Conservation (phyloP, 2,888 invertebrate species). For the Neuroscelio doddi region DNA sequence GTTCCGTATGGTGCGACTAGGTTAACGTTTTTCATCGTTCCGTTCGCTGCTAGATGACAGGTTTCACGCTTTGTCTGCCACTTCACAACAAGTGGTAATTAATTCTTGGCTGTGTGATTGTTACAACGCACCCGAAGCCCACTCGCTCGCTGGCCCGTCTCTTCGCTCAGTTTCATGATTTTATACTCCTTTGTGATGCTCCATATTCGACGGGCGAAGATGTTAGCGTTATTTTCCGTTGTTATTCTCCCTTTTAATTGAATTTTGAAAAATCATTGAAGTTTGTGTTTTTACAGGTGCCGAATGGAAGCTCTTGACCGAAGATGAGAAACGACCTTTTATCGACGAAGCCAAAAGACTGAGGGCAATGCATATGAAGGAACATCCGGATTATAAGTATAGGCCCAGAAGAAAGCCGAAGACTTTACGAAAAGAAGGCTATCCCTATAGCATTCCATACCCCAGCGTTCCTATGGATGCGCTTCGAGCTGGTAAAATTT, state of each 20-base stretch:
- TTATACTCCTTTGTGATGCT: no score
- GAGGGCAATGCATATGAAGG: conserved; percentile 95
- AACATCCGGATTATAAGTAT: conserved; percentile 96
- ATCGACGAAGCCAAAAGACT: conserved; percentile 98
- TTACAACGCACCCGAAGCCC: conserved; percentile 41
- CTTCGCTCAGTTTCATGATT: conserved; percentile 39
- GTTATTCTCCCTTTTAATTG: no score
- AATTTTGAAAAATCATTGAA: not conserved
- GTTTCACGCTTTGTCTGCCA: conserved; percentile 60
- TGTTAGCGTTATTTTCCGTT: no score
- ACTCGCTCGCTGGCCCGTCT: conserved; percentile 41
- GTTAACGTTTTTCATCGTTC: no score
- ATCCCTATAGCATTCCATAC: conserved; percentile 93
- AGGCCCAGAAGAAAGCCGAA: conserved; percentile 91
- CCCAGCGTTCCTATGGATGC: conserved; percentile 93
- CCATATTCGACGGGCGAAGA: no score
- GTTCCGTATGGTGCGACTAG: no score
- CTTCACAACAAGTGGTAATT: conserved; percentile 66
- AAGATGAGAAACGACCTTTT: conserved; percentile 96
- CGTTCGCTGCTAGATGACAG: conserved; percentile 56
- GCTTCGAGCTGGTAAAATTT: conserved; percentile 82
- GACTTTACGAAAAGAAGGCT: conserved; percentile 90
- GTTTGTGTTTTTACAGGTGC: conserved; percentile 77
- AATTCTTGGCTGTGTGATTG: conserved; percentile 64
- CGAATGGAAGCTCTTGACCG: conserved; percentile 95